phyloP scores from a whole-genome alignment of 1,140 invertebrate genomes.

The Coenobita brevimanus region DNA sequence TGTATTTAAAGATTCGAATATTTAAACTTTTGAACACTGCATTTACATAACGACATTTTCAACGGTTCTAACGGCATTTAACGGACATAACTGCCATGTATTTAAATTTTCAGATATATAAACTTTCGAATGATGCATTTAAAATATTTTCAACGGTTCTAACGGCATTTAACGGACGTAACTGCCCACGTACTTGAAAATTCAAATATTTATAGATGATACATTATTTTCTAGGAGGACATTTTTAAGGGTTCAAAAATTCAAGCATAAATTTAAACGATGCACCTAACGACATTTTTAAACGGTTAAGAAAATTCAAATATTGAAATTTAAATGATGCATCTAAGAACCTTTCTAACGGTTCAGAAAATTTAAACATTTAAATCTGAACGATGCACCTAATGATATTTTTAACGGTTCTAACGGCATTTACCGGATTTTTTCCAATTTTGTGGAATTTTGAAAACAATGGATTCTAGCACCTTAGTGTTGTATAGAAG shows the following conservation, averaged over 20 bases:
- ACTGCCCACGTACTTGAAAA: too few relatives aligned
- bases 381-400: background rate
- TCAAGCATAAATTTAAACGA: too few relatives aligned
- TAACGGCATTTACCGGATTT: background rate
- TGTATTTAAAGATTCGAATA: constrained; percentile 3
- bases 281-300: too few relatives aligned
- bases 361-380: background rate
- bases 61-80: background rate
- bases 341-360: too few relatives aligned
- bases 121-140: background rate
- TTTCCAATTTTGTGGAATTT: too few relatives aligned
- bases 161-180: background rate
- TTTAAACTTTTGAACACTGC: background rate
- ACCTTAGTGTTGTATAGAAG: too few relatives aligned
- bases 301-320: too few relatives aligned
- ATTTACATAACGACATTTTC: background rate
- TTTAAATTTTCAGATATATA: too few relatives aligned
- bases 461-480: too few relatives aligned
- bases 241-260: background rate
- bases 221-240: background rate
- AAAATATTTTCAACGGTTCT: background rate
- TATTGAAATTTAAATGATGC: too few relatives aligned
- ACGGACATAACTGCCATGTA: too few relatives aligned
- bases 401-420: background rate
- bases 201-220: too few relatives aligned